A percentile compares a stretch with the other conserved stretches of the same genome.
phyloP scores from a whole-genome alignment of 2,113 vertebrate genomes.

The Menura novaehollandiae region DNA sequence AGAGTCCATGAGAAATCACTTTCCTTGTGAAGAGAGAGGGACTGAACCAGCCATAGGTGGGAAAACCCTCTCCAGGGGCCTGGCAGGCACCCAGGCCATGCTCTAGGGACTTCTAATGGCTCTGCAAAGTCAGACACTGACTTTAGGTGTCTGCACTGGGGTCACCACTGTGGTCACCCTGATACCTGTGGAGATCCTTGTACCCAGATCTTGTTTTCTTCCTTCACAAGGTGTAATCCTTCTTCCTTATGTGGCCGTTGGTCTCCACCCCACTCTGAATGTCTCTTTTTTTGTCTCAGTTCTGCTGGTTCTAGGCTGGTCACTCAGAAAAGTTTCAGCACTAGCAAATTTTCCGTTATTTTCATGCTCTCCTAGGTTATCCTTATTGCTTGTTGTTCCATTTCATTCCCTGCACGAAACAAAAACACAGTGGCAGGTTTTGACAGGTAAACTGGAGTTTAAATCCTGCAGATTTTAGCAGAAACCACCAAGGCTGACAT shows the following conservation, averaged over 20 bases:
- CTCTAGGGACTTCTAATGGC: neutral
- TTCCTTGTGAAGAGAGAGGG: neutral
- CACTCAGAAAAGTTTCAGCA: neutral
- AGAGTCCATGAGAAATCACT: neutral
- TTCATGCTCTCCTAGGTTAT: neutral
- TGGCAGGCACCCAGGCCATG: neutral
- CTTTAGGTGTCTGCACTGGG: neutral
- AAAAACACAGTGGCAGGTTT: neutral
- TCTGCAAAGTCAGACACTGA: neutral
- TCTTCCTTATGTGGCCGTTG: neutral
- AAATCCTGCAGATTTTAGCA: neutral
- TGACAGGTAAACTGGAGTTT: neutral
- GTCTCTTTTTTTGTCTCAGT: neutral
- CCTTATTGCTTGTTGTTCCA: accelerated
- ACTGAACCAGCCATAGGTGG: neutral
- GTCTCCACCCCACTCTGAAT: neutral
- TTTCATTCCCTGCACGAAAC: neutral
- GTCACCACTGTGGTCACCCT: neutral
- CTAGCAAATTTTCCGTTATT: neutral
- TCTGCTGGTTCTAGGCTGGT: neutral
- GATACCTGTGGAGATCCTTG: neutral
- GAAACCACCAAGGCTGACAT: neutral
- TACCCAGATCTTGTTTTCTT: neutral
- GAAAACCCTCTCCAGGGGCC: neutral
- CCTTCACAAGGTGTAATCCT: neutral